These are phyloP conservation scores for Drosophila triauraria DNA, from an alignment of 1,140 invertebrate species.

Conservation along the genomic window DNA sequence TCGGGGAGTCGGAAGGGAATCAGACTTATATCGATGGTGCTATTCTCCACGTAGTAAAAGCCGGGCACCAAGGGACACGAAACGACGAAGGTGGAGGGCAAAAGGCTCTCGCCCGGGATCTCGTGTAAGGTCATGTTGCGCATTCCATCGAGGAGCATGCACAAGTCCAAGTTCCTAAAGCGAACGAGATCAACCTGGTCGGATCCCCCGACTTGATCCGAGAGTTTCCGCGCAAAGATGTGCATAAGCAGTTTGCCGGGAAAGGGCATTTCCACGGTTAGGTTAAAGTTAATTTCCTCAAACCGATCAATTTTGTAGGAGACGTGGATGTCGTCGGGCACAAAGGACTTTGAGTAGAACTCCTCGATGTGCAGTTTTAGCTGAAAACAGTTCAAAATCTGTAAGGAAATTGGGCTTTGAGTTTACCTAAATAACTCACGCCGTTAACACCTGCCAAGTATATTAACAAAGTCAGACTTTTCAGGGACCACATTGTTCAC, in stretches of 20 bases:
- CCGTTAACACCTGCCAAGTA: not conserved
- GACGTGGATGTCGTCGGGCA: constrained; percentile 56
- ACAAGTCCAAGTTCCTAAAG: constrained; percentile 61
- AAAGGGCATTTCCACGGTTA: constrained; percentile 57
- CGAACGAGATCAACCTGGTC: constrained; percentile 47
- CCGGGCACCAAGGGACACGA: constrained; percentile 66
- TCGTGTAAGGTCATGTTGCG: constrained; percentile 54
- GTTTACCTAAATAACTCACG: constrained; percentile 43
- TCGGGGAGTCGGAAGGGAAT: constrained; percentile 47
- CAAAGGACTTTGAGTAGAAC: constrained; percentile 64
- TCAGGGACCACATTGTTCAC: constrained; percentile 21
- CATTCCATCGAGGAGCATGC: constrained; percentile 57
- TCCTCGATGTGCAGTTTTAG: constrained; percentile 51
- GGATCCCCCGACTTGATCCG: constrained; percentile 41
- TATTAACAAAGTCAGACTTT: constrained; percentile 7
- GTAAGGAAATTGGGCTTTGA: not conserved
- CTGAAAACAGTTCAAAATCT: constrained; percentile 1
- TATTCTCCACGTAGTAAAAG: constrained; percentile 52
- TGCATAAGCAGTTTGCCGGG: constrained; percentile 68
- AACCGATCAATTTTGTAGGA: constrained; percentile 24
- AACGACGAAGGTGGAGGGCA: constrained; percentile 58
- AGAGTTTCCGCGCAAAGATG: constrained; percentile 54
- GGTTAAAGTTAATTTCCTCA: constrained; percentile 52
- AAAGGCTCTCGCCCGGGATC: constrained; percentile 28
- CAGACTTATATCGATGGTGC: constrained; percentile 20